Evolutionary conservation across 2,797 vertebrate species (phyloP).

Genomic region (Cyprinella venusta): DNA sequence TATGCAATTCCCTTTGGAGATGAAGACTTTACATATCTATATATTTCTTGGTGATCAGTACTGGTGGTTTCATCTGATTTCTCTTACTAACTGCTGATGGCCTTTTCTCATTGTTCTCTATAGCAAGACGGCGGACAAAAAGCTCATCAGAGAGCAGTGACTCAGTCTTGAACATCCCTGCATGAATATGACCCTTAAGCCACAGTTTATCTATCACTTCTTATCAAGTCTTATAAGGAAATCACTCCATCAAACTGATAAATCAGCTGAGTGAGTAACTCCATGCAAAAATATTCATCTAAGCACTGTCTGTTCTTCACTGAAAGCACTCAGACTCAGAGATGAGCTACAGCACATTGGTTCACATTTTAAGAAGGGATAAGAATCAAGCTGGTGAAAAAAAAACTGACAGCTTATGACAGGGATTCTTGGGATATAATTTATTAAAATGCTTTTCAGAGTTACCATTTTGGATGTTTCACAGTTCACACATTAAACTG

Average conservation of each 20-base stretch:
- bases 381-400: conserved; percentile 29
- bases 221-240: conserved; percentile 13
- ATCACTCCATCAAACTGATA: conserved; percentile 26
- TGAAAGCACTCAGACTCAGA: conserved; percentile 8
- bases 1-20: neutral
- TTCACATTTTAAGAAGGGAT: conserved; percentile 25
- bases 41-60: neutral
- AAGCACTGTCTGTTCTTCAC: conserved; percentile 38
- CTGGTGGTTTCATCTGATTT: neutral
- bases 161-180: neutral
- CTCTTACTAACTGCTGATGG: neutral
- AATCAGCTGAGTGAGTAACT: conserved; percentile 27
- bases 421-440: conserved; percentile 13
- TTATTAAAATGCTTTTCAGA: conserved; percentile 24
- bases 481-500: neutral
- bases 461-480: conserved; percentile 3
- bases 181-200: conserved; percentile 20
- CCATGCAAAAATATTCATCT: conserved; percentile 18
- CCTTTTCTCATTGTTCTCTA: neutral
- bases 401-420: conserved; percentile 9
- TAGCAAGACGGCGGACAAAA: neutral
- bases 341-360: conserved; percentile 32
- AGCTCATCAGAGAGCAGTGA: neutral
- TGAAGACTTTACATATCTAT: neutral
- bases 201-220: conserved; percentile 34